These are phyloP conservation scores for Poeciliopsis paucimaculata DNA, from an alignment of 2,797 vertebrate genomes.

Conservation along the genomic window DNA sequence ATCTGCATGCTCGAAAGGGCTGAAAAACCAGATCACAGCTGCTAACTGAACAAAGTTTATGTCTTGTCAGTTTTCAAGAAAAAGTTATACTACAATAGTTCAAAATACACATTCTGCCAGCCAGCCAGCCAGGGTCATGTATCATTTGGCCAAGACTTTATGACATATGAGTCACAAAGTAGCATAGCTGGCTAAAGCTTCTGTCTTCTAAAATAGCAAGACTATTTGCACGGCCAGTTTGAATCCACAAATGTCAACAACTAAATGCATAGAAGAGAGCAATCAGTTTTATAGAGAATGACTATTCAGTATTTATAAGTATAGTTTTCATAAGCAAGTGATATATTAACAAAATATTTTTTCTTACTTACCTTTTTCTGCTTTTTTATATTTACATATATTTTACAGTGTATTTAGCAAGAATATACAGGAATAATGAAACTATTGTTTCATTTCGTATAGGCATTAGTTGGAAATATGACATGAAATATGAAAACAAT, in stretches of 20 bases:
- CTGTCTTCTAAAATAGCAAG: background rate
- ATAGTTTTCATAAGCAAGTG: background rate
- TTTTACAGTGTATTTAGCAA: background rate
- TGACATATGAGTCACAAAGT: no score
- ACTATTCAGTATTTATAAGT: background rate
- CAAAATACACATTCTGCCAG: background rate
- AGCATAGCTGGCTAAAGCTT: no score
- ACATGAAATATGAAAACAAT: background rate
- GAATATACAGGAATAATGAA: background rate
- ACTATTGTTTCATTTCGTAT: background rate
- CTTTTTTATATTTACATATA: background rate
- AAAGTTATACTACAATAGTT: background rate
- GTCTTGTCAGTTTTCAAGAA: background rate
- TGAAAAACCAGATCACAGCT: background rate
- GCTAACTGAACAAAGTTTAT: background rate
- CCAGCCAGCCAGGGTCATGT: no score
- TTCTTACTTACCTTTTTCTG: background rate
- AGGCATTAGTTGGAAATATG: background rate
- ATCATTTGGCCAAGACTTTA: no score
- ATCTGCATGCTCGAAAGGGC: background rate
- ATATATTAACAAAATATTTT: background rate
- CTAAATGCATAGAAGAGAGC: background rate
- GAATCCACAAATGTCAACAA: background rate
- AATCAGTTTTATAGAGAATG: background rate
- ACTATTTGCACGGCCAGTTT: background rate